Evolutionary conservation across 2,113 vertebrate genomes (phyloP), one percentile per base, ranked within the genome.

Genomic region (Brachirus orientalis): DNA sequence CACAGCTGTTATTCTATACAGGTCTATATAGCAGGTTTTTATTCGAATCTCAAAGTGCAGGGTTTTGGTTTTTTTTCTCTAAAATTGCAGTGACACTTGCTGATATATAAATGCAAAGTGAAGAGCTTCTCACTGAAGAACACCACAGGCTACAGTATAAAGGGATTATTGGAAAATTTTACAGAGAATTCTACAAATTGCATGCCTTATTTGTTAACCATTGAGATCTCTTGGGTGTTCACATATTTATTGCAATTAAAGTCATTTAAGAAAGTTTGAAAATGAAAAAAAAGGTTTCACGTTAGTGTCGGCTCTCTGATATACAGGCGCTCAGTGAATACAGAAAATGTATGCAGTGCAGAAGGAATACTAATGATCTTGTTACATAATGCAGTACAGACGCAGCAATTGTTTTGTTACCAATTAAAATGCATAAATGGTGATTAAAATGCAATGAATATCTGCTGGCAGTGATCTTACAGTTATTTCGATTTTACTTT

Each of bases 141-240:
- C 75, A 76, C 82, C 36, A 65, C 67, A 36, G 82, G 75, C 83
- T 60, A n/a, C n/a, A n/a, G n/a, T n/a, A 63, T 7, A 18, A 77
- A 77, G 67, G 52, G 61, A 76, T 68, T 66, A 75, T 70, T 73
- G 66, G 69, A 66, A 80, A 69, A 77, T 73, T 87, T 85, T 83
- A 87, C 87, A 83, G 81, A 88, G 79, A 55, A 37, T 28, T 63
- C 43, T 40, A 35, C 3, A 53, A 75, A 60, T 16, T 17, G 2
- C 38, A 75, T 0, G 63, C 59, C 72, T 17, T 37, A 77, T 84
- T 70, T 69, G 65, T 64, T 18, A 28, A 60, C 69, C 57, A 22
- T 69, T 13, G 0, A 63, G 68, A 62, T 64, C 44, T 63, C 65
- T 63, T 70, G 69, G 69, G 44, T 50, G 28, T 66, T 58, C 53